Percentiles rank a stretch among this genome's conserved stretches.
Evolutionary conservation across 2,113 vertebrate species (phyloP).

Genomic region (Struthio camelus): DNA sequence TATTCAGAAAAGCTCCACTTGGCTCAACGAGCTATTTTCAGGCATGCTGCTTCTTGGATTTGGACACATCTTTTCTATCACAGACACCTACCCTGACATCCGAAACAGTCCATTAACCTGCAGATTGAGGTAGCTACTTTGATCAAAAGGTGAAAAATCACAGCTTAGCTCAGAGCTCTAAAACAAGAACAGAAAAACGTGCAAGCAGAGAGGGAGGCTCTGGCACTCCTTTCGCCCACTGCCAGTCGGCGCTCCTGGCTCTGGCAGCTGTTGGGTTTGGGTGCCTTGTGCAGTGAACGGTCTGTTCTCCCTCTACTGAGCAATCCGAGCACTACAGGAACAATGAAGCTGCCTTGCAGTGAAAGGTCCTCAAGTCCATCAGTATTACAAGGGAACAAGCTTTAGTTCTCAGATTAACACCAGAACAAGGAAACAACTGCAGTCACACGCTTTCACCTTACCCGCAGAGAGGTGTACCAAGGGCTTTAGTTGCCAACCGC

Average conservation of each 20-base stretch:
- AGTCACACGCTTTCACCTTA: neutral
- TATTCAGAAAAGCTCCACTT: neutral
- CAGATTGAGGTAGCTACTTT: neutral
- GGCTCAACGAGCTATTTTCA: neutral
- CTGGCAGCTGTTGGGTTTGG: neutral
- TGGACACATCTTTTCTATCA: neutral
- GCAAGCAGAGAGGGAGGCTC: neutral
- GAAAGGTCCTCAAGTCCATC: neutral
- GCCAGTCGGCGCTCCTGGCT: neutral
- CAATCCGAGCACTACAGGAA: constrained; percentile 58
- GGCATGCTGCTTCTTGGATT: neutral
- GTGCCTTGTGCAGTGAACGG: neutral
- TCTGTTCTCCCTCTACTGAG: constrained; percentile 63
- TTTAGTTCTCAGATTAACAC: neutral
- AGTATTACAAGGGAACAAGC: neutral
- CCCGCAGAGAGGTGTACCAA: rapidly evolving
- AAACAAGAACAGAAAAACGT: neutral
- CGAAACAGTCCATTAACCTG: neutral
- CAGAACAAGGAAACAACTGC: neutral
- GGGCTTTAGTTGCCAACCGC: neutral
- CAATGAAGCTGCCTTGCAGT: constrained; percentile 2
- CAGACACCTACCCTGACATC: neutral
- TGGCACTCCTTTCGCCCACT: neutral
- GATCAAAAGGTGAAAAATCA: neutral
- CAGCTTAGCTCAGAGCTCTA: neutral